Conservation (phyloP, 1,140 invertebrate species). For the Atta cephalotes region DNA sequence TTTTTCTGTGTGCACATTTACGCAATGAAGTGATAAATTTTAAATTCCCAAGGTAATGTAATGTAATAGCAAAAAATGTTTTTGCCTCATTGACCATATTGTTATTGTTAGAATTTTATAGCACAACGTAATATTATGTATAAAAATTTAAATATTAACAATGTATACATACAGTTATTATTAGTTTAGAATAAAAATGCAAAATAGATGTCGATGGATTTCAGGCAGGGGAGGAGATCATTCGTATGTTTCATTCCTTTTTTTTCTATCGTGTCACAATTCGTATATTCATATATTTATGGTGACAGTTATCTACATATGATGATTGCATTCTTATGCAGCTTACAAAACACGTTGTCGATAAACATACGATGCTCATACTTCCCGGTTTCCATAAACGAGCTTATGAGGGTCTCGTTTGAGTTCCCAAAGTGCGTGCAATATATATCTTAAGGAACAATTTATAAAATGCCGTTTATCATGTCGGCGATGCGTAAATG, state of each 20-base stretch:
- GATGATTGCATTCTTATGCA: conserved; percentile 22
- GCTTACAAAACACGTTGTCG: conserved; percentile 6
- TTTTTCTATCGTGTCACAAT: conserved; percentile 31
- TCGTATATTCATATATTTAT: conserved; percentile 29
- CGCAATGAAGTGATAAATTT: neutral
- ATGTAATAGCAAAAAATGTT: neutral
- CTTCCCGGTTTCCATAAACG: neutral
- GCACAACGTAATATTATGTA: no score
- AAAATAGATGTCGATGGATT: neutral
- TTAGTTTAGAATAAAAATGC: neutral
- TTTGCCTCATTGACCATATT: no score
- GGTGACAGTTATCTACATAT: conserved; percentile 51
- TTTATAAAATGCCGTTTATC: conserved; percentile 4
- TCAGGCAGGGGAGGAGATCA: neutral
- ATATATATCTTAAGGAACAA: conserved; percentile 5
- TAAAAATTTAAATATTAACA: no score
- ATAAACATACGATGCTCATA: neutral
- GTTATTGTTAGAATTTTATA: no score
- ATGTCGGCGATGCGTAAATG: neutral
- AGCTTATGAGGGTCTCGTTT: neutral
- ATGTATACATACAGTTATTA: no score
- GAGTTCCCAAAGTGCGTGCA: conserved; percentile 7
- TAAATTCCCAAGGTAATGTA: neutral
- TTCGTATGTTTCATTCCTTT: neutral
- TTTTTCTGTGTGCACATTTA: neutral